phyloP scores from a whole-genome alignment of 2,888 invertebrate species.

The Harpagoxenus sublaevis region DNA sequence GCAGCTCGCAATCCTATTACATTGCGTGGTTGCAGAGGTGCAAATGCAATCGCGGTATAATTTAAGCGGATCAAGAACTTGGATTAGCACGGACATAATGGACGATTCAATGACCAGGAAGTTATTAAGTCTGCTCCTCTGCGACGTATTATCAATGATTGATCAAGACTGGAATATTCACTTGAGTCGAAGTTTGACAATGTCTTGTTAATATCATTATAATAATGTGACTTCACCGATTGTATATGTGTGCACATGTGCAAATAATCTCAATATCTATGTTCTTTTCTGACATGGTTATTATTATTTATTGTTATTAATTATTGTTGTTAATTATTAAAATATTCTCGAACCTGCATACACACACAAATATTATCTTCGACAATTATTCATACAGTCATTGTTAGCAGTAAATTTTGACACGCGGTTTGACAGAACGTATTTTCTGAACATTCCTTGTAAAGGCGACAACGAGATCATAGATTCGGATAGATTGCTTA shows the following conservation, averaged over 20 bases:
- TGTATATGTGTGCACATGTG: no score
- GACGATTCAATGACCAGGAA: slow-evolving; percentile 50
- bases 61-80: slow-evolving; percentile 55
- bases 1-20: slow-evolving; percentile 40
- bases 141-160: slow-evolving; percentile 8
- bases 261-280: background rate
- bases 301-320: background rate
- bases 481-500: background rate
- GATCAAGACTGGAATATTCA: background rate
- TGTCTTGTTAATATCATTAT: background rate
- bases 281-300: background rate
- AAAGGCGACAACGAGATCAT: background rate
- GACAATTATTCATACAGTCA: background rate
- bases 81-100: slow-evolving; percentile 47
- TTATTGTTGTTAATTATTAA: background rate
- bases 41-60: slow-evolving; percentile 53
- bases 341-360: background rate
- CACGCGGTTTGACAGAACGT: background rate
- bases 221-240: background rate
- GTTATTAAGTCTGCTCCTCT: slow-evolving; percentile 29
- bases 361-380: background rate
- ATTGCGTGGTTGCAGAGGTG: slow-evolving; percentile 20
- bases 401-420: background rate
- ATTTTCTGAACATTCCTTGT: background rate
- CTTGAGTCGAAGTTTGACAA: background rate